A percentile compares a stretch with the other conserved stretches of the same genome.
phyloP scores from a whole-genome alignment of 2,797 vertebrate genomes.

The Amphiprion clarkii region DNA sequence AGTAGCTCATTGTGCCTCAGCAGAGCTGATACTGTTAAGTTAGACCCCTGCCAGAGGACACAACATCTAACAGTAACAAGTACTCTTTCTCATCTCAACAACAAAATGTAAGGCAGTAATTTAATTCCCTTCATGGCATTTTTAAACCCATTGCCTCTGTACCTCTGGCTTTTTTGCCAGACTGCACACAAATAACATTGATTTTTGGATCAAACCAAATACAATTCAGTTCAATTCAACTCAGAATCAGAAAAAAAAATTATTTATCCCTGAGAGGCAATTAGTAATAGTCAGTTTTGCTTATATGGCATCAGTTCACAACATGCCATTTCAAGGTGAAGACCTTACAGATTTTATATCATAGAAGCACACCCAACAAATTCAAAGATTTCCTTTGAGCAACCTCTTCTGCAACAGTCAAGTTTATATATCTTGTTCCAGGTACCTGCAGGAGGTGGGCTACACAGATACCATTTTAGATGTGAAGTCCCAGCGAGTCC shows the following conservation, averaged over 20 bases:
- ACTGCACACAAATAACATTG: not conserved
- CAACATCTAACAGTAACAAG: constrained; percentile 27
- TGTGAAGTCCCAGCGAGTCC: constrained; percentile 96
- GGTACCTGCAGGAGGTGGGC: constrained; percentile 98
- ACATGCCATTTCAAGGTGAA: too few species aligned
- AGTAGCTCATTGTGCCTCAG: constrained; percentile 29
- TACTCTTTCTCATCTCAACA: constrained; percentile 11
- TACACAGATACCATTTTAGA: constrained; percentile 99
- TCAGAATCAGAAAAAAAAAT: too few species aligned
- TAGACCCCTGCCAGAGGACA: constrained; percentile 40
- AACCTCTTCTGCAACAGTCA: not conserved
- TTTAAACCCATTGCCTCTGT: not conserved
- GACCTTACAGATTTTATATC: too few species aligned
- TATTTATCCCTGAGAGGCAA: too few species aligned
- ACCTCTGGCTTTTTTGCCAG: not conserved
- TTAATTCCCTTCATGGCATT: not conserved
- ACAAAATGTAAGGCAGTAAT: not conserved
- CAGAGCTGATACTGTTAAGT: constrained; percentile 35
- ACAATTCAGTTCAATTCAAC: not conserved
- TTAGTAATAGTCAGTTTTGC: too few species aligned
- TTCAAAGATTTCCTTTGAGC: too few species aligned
- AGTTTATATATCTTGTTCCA: constrained; percentile 62
- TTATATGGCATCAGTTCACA: too few species aligned
- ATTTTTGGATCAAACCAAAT: not conserved
- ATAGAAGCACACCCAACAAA: too few species aligned